A percentile compares a stretch with the other conserved stretches of the same genome.
phyloP scores from a whole-genome alignment of 2,113 vertebrate genomes.

The Vulpes vulpes region DNA sequence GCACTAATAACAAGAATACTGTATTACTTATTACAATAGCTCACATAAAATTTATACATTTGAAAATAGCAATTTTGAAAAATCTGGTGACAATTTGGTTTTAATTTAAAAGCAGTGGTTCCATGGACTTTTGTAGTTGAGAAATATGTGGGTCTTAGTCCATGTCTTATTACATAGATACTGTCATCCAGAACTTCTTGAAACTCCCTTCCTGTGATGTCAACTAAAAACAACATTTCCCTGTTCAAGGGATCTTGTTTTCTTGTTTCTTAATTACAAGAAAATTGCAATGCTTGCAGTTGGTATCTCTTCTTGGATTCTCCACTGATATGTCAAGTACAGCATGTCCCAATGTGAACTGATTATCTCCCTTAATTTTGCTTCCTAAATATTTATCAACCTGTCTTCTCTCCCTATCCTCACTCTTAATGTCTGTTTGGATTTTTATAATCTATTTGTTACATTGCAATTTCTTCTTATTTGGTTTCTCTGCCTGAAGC shows the following conservation, averaged over 20 bases:
- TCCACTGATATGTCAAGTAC: background rate
- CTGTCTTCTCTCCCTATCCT: background rate
- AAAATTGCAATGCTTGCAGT: background rate
- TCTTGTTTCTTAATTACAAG: background rate
- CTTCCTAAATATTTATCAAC: background rate
- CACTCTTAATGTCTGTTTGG: background rate
- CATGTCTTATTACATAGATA: background rate
- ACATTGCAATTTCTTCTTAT: background rate
- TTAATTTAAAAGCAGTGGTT: slow-evolving; percentile 37
- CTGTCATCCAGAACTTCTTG: background rate
- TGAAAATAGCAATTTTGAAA: slow-evolving; percentile 10
- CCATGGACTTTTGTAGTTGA: background rate
- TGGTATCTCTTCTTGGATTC: background rate
- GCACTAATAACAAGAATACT: background rate
- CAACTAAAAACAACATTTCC: background rate
- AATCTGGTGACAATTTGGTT: background rate
- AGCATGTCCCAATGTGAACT: background rate
- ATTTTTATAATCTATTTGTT: background rate
- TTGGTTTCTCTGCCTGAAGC: background rate
- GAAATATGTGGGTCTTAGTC: background rate
- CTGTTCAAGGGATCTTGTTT: background rate
- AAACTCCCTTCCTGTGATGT: background rate
- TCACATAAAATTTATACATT: slow-evolving; percentile 19
- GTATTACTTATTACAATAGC: background rate
- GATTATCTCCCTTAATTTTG: background rate